Evolutionary conservation across 1,140 invertebrate genomes (phyloP), one percentile per base, ranked within the genome.

Genomic region (Diprion similis): DNA sequence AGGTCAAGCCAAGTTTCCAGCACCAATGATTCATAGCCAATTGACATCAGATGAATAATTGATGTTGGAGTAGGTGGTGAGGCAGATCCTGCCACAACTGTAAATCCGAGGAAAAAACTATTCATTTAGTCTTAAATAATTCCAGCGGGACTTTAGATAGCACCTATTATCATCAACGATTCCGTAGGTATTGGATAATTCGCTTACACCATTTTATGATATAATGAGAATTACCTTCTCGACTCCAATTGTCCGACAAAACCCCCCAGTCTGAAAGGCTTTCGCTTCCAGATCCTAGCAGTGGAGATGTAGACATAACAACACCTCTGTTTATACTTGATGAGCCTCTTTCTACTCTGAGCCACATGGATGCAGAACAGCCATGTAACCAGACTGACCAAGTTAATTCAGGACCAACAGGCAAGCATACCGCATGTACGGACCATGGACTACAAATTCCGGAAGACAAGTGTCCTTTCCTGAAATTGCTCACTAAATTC

Each of bases 341-440:
- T 6, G 77, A 71, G 46, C 84, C 81, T 80, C 86, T 81, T 77
- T 89, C 87, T 3, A 90, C 80, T 81, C 89, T 78, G 75, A 90
- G 75, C 90, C 89, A 89, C 83, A 90, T 80, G 59, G 91, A 88
- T 17, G 89, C 83, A 8, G 91, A 90, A 79, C 91, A 92, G 10
- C 92, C 92, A 18, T 90, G 88, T 51, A 89, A 80, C 91, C 92
- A 92, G 59, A 92, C 87, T 18, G 90, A 88, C 92, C 88, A 91
- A 70, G 84, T 86, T 71, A 89, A 79, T 81, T 88, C 88, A 15
- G 83, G 87, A 70, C 90, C 90, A 77, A 89, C 82, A 17, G 84
- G 91, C 78, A 89, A 70, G 75, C 85, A 90, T 24, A 80, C 80
- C 71, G 89, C 89, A 71, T 88, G 86, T 1, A 86, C 80, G 2